phyloP scores from a whole-genome alignment of 2,888 invertebrate species.

The Trachelus iudaicus region DNA sequence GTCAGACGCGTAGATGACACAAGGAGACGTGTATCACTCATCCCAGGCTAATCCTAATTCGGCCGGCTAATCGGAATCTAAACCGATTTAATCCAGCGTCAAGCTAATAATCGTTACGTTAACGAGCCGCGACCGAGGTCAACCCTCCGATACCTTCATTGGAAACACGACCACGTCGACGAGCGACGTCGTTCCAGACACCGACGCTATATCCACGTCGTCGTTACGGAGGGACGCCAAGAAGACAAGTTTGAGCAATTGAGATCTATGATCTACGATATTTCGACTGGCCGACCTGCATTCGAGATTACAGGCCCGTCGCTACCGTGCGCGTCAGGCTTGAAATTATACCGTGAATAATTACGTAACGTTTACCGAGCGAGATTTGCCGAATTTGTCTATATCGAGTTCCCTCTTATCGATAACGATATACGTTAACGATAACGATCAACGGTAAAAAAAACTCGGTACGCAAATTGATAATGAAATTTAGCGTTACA shows the following conservation, averaged over 20 bases:
- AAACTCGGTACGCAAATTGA: background rate
- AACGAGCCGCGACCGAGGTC: constrained; percentile 26
- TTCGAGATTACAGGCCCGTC: background rate
- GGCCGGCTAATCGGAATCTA: constrained; percentile 40
- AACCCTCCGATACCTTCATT: background rate
- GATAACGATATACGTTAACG: background rate
- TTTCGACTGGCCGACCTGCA: background rate
- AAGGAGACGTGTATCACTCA: background rate
- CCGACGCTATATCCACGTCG: background rate
- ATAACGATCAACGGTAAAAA: background rate
- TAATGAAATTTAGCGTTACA: background rate
- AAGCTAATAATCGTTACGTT: constrained; percentile 36
- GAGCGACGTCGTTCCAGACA: background rate
- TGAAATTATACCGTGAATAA: background rate
- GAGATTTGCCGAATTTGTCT: background rate
- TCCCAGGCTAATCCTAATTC: background rate
- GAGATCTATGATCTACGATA: background rate
- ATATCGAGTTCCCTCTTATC: background rate
- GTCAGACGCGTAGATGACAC: no score
- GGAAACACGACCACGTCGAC: background rate
- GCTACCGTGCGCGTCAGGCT: background rate
- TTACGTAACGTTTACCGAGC: background rate
- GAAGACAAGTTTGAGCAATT: background rate
- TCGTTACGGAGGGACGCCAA: background rate
- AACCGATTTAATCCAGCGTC: constrained; percentile 45